A percentile compares a stretch with the other conserved stretches of the same genome.
Conservation (phyloP, 2,113 vertebrate species). For the Prinia subflava region DNA sequence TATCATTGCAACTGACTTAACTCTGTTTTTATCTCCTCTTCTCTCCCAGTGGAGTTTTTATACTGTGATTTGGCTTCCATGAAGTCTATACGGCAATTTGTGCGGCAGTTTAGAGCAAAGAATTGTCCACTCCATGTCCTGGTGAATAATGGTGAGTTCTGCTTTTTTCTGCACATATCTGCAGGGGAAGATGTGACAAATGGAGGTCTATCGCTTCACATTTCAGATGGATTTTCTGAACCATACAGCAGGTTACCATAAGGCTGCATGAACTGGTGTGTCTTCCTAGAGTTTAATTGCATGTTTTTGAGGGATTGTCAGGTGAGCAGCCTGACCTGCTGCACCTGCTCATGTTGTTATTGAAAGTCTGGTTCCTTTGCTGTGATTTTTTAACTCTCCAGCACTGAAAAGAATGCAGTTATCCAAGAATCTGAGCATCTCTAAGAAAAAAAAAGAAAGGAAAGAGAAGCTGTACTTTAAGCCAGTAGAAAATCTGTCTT, state of each 20-base stretch:
- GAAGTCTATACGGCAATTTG: conserved; percentile 82
- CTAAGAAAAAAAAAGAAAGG: neutral
- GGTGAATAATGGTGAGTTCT: conserved; percentile 88
- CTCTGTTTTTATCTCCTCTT: neutral
- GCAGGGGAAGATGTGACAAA: neutral
- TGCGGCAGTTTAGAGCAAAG: conserved; percentile 74
- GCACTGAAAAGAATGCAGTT: neutral
- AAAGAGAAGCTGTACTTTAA: neutral
- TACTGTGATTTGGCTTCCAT: conserved; percentile 87
- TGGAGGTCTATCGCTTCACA: neutral
- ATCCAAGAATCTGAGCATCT: neutral
- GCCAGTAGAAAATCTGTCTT: neutral
- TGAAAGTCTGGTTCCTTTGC: neutral
- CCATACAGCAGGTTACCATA: neutral
- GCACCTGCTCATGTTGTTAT: neutral
- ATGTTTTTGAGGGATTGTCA: neutral
- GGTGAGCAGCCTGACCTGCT: neutral
- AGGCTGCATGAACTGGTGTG: neutral
- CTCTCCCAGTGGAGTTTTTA: conserved; percentile 82
- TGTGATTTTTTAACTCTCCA: neutral
- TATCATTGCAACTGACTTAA: neutral
- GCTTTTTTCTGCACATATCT: neutral
- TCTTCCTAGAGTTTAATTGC: neutral
- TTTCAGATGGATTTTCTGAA: neutral
- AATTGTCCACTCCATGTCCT: conserved; percentile 83